Evolutionary conservation across 37 sponge, comb jelly and placozoan genomes (phyloP).

Genomic region (Trichoplax adhaerens): DNA sequence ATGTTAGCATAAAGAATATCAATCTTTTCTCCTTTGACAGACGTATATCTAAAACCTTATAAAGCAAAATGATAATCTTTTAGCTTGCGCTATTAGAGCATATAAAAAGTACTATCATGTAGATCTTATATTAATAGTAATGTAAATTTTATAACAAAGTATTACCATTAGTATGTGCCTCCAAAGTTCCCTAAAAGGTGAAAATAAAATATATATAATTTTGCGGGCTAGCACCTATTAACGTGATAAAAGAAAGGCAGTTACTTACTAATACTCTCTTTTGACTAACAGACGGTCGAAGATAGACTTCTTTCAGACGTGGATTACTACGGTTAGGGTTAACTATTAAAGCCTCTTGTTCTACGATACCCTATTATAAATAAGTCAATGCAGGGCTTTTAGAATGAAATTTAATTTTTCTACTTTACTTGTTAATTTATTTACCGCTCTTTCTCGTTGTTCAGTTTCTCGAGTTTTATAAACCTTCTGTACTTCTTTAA

Average conservation of each 20-base stretch:
- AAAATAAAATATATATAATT: not conserved
- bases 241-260: no score
- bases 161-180: conserved; percentile 75
- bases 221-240: no score
- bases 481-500: conserved; percentile 91
- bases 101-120: not conserved
- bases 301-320: conserved; percentile 88
- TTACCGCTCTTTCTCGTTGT: conserved; percentile 77
- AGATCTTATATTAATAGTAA: no score
- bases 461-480: conserved; percentile 82
- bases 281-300: conserved; percentile 66
- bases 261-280: conserved; percentile 11
- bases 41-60: conserved; percentile 35
- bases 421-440: conserved; percentile 14
- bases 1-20: conserved; percentile 89
- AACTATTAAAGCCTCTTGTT: conserved; percentile 55
- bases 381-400: not conserved
- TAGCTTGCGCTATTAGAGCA: not conserved
- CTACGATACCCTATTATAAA: conserved; percentile 43
- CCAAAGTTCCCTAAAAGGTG: conserved; percentile 48
- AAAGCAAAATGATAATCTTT: not conserved
- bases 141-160: no score
- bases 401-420: not conserved
- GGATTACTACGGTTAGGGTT: conserved; percentile 53
- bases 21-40: conserved; percentile 63